Evolutionary conservation across 2,113 vertebrate species (phyloP).

Genomic region (chimpanzee (Pan troglodytes)): NHGRI_mPanTro3-v2.1_pri NC_072403.2:177203001-177203500

Average conservation of each 20-base stretch:
- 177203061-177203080: not conserved
- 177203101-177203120: not conserved
- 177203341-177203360: not conserved
- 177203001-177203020: not conserved
- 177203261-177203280: not conserved
- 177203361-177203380: not conserved
- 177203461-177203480: not conserved
- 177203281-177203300: not conserved
- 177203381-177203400: not conserved
- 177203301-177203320: not conserved
- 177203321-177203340: not conserved
- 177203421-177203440: not conserved
- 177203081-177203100: not conserved
- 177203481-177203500: not conserved
- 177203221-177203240: not conserved
- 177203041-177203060: not conserved
- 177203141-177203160: not conserved
- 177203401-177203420: not conserved
- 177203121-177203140: not conserved
- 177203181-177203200: not conserved
- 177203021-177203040: not conserved
- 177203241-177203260: not conserved
- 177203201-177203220: not conserved
- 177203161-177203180: not conserved
- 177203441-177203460: not conserved